A percentile compares a stretch with the other conserved stretches of the same genome.
Evolutionary conservation across 2,797 vertebrate genomes (phyloP).

Genomic region (Acanthurus leucopareius): DNA sequence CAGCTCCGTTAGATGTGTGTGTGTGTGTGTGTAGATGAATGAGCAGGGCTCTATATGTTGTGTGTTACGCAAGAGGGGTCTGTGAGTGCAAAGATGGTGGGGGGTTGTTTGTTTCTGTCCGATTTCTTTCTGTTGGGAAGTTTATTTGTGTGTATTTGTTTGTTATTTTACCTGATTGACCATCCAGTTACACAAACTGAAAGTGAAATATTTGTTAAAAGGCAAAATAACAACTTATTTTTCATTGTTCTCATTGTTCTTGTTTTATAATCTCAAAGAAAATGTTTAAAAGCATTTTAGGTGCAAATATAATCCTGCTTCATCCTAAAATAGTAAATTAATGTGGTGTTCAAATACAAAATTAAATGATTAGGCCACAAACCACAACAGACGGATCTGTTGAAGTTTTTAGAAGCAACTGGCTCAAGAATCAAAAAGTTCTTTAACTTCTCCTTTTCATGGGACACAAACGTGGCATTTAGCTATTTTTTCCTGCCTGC

Average conservation of each 20-base stretch:
- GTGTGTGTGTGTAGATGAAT: constrained; percentile 24
- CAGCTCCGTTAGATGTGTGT: constrained; percentile 70
- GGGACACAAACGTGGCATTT: neutral
- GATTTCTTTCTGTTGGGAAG: neutral
- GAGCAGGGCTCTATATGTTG: constrained; percentile 4
- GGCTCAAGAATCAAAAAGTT: too few species aligned
- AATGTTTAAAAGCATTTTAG: neutral
- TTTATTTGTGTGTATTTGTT: neutral
- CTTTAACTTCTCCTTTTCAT: neutral
- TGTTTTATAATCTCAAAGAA: neutral
- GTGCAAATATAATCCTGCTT: neutral
- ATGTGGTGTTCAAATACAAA: neutral
- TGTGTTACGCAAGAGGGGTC: neutral
- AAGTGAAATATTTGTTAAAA: too few species aligned
- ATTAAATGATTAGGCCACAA: neutral
- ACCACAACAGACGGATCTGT: neutral
- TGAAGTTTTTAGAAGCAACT: too few species aligned
- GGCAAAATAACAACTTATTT: too few species aligned
- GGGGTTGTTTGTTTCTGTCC: neutral
- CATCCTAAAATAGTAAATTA: neutral
- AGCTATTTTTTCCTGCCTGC: neutral
- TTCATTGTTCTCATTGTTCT: too few species aligned
- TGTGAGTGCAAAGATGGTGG: neutral
- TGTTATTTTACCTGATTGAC: neutral
- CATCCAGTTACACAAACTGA: rapidly evolving